These are phyloP conservation scores for Amniataba percoides DNA, from an alignment of 2,797 vertebrate genomes.

Conservation along the genomic window DNA sequence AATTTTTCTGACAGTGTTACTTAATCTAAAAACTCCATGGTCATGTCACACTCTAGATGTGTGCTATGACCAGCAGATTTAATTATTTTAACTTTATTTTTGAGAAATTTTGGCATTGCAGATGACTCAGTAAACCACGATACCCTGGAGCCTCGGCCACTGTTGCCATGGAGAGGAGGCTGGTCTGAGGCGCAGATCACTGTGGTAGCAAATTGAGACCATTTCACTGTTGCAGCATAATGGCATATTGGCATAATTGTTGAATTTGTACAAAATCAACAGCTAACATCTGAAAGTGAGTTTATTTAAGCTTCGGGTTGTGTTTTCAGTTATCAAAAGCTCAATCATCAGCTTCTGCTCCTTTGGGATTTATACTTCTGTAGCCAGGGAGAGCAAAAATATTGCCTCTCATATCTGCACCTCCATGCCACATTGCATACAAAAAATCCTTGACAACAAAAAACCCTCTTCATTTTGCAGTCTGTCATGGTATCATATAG, in stretches of 20 bases:
- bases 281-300: neutral
- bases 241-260: neutral
- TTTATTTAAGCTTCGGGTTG: too few relatives aligned
- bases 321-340: neutral
- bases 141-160: too few relatives aligned
- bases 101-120: neutral
- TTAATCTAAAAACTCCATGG: too few relatives aligned
- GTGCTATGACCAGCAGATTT: neutral
- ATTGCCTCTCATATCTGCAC: neutral
- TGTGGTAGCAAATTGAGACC: neutral
- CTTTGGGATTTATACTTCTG: neutral
- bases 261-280: neutral
- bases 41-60: neutral
- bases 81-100: neutral
- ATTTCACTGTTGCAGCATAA: neutral
- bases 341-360: neutral
- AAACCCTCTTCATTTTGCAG: slow-evolving; percentile 6
- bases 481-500: slow-evolving; percentile 8
- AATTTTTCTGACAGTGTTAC: too few relatives aligned
- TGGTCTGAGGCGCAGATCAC: neutral
- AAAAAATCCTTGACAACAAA: neutral
- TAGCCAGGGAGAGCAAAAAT: neutral
- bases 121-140: neutral
- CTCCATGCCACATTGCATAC: neutral
- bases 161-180: neutral